phyloP scores from a whole-genome alignment of 2,113 vertebrate species.

The Oncorhynchus tshawytscha region DNA sequence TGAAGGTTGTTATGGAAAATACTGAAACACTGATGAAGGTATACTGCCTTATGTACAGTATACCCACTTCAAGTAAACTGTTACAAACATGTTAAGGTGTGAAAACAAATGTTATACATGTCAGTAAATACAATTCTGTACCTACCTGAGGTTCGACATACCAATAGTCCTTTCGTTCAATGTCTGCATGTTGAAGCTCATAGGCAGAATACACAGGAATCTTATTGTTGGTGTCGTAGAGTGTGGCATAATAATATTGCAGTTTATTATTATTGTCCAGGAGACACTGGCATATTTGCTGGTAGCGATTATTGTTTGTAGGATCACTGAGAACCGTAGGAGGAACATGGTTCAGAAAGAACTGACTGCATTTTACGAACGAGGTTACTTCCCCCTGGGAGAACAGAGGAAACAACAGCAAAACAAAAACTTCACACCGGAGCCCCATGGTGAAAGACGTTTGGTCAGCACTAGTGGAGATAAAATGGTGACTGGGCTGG shows the following conservation, averaged over 20 bases:
- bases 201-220: slow-evolving; percentile 40
- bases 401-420: slow-evolving; percentile 11
- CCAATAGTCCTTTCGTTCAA: slow-evolving; percentile 18
- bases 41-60: no score
- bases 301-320: slow-evolving; percentile 6
- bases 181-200: not conserved
- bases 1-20: no score
- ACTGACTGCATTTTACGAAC: slow-evolving; percentile 22
- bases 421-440: not conserved
- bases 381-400: slow-evolving; percentile 22
- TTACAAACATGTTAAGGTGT: not conserved
- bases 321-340: slow-evolving; percentile 18
- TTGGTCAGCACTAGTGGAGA: no score
- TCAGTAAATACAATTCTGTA: not conserved
- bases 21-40: no score
- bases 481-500: no score
- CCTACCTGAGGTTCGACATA: slow-evolving; percentile 42
- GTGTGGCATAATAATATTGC: slow-evolving; percentile 24
- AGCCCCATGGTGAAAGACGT: not conserved
- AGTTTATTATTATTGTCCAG: slow-evolving; percentile 18
- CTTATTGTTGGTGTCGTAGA: slow-evolving; percentile 31
- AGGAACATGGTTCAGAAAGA: slow-evolving; percentile 7
- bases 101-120: not conserved
- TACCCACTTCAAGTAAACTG: no score
- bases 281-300: slow-evolving; percentile 37